A percentile compares a stretch with the other conserved stretches of the same genome.
Evolutionary conservation across 2,797 vertebrate genomes (phyloP).

Genomic region (Bufotes viridis): DNA sequence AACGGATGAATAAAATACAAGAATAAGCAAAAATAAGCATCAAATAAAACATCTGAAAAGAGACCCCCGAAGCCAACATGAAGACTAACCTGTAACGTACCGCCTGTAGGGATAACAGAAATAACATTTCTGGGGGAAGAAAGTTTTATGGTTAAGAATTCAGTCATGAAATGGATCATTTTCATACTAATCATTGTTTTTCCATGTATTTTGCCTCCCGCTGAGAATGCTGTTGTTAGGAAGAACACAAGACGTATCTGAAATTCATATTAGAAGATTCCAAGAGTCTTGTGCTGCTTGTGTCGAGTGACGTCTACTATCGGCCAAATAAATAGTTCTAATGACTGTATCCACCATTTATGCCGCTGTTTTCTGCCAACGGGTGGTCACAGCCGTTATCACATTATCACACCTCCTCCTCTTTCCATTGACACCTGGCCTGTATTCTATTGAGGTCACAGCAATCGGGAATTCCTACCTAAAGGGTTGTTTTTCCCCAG

Average conservation of each 20-base stretch:
- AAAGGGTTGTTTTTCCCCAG: too few species aligned
- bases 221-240: slow-evolving; percentile 1
- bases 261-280: background rate
- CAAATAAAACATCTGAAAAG: background rate
- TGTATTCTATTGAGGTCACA: background rate
- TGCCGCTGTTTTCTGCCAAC: background rate
- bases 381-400: background rate
- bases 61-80: background rate
- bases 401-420: background rate
- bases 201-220: slow-evolving; percentile 18
- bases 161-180: slow-evolving; percentile 9
- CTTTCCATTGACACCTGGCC: background rate
- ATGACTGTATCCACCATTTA: background rate
- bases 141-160: background rate
- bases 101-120: slow-evolving; percentile 1
- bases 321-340: background rate
- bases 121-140: background rate
- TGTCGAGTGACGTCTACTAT: background rate
- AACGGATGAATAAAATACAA: background rate
- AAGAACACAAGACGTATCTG: background rate
- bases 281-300: background rate
- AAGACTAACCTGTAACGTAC: background rate
- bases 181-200: slow-evolving; percentile 20
- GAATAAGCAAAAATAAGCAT: background rate
- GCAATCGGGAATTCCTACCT: background rate